Conservation (phyloP, 2,113 vertebrate genomes). For the Rhabdomys dilectus region DNA sequence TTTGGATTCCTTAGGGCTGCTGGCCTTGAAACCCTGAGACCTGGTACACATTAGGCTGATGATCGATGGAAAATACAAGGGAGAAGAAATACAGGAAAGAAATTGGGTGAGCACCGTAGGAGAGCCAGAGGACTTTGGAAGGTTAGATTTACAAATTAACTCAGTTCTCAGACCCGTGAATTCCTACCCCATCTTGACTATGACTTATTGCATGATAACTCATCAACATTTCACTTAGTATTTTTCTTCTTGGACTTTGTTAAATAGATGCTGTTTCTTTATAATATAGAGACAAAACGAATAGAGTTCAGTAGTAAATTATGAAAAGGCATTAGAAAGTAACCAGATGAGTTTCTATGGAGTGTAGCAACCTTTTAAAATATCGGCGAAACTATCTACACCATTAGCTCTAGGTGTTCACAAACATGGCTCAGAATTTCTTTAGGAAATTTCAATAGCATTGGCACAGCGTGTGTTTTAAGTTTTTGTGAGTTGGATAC, state of each 20-base stretch:
- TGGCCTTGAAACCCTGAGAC: not conserved
- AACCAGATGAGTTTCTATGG: not conserved
- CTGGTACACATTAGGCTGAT: not conserved
- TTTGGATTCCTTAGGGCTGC: not conserved
- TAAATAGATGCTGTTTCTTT: not conserved
- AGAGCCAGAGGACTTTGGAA: conserved; percentile 12
- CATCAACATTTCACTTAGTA: conserved; percentile 21
- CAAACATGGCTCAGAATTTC: conserved; percentile 48
- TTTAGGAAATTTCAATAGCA: conserved; percentile 40
- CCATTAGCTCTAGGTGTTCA: not conserved
- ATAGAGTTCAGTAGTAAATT: conserved; percentile 2
- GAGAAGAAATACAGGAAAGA: not conserved
- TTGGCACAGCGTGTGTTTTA: not conserved
- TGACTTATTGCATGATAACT: conserved; percentile 38
- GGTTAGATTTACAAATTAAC: conserved; percentile 44
- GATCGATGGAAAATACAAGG: not conserved
- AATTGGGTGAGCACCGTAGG: not conserved
- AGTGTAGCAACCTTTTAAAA: conserved; percentile 53
- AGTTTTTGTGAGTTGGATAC: not conserved
- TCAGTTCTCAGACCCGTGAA: conserved; percentile 23
- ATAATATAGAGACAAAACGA: not conserved
- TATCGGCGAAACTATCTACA: not conserved
- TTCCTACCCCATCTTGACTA: conserved; percentile 10
- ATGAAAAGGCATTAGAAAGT: conserved; percentile 1
- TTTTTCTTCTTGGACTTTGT: conserved; percentile 15